A percentile compares a stretch with the other conserved stretches of the same genome.
Evolutionary conservation across 1,140 invertebrate species (phyloP).

Genomic region (Meloidogyne exigua): DNA sequence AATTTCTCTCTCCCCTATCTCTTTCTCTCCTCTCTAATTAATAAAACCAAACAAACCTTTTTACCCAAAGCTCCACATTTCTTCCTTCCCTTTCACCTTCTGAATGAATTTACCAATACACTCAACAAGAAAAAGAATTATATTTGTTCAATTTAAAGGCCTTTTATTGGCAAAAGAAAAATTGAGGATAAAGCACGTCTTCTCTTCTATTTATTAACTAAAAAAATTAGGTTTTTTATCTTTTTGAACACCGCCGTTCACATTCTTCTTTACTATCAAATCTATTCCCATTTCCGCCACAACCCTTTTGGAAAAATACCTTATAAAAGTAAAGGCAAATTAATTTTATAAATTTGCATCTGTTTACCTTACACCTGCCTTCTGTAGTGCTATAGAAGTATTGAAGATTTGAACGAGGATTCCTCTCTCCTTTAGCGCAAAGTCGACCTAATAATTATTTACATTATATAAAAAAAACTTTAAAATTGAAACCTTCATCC

Average conservation of each 20-base stretch:
- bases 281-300: neutral
- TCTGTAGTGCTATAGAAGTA: neutral
- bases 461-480: neutral
- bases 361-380: neutral
- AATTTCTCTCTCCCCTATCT: too few relatives aligned
- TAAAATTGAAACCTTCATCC: neutral
- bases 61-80: neutral
- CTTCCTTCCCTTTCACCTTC: neutral
- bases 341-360: neutral
- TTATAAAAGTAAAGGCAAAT: neutral
- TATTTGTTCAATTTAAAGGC: neutral
- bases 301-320: neutral
- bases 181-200: neutral
- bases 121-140: neutral
- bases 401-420: neutral
- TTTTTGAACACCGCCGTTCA: constrained; percentile 1
- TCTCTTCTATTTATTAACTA: neutral
- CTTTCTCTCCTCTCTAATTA: too few relatives aligned
- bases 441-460: neutral
- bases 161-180: neutral
- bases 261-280: neutral
- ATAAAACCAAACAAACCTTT: too few relatives aligned
- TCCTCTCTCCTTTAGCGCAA: neutral
- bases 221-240: neutral
- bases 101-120: neutral